Evolutionary conservation across 2,888 invertebrate genomes (phyloP).

Genomic region (Tethea ocularis): DNA sequence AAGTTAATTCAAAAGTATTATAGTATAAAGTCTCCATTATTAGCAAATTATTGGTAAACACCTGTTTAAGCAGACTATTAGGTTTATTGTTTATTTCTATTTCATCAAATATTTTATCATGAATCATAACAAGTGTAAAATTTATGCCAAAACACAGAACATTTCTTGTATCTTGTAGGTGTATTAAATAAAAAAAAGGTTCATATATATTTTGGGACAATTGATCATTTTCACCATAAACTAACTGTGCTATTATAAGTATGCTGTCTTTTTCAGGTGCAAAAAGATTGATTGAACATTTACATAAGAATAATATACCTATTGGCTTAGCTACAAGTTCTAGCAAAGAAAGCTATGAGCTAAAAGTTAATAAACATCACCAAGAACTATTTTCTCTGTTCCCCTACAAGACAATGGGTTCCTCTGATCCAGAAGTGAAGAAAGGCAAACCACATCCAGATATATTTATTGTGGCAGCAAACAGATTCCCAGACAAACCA

Average conservation of each 20-base stretch:
- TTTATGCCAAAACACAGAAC: no score
- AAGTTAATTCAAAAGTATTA: no score
- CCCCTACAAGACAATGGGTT: slow-evolving; percentile 90
- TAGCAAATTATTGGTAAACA: no score
- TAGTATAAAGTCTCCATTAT: no score
- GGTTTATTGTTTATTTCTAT: no score
- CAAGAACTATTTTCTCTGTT: slow-evolving; percentile 86
- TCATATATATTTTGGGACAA: no score
- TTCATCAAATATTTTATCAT: no score
- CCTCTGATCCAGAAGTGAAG: slow-evolving; percentile 92
- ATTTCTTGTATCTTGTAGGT: no score
- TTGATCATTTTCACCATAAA: neutral
- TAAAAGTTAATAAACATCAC: slow-evolving; percentile 88
- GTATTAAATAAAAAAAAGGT: no score
- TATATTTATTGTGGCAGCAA: slow-evolving; percentile 91
- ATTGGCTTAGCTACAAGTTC: slow-evolving; percentile 96
- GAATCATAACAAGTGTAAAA: no score
- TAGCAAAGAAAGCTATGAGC: slow-evolving; percentile 86
- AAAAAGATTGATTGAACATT: slow-evolving; percentile 88
- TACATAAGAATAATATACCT: slow-evolving; percentile 88
- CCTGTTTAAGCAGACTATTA: no score
- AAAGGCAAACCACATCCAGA: slow-evolving; percentile 95
- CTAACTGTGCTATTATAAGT: neutral
- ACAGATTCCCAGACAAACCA: slow-evolving; percentile 87
- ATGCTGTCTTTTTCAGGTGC: slow-evolving; percentile 85